Conservation (phyloP, 2,113 vertebrate species). For the Pangasianodon gigas region DNA sequence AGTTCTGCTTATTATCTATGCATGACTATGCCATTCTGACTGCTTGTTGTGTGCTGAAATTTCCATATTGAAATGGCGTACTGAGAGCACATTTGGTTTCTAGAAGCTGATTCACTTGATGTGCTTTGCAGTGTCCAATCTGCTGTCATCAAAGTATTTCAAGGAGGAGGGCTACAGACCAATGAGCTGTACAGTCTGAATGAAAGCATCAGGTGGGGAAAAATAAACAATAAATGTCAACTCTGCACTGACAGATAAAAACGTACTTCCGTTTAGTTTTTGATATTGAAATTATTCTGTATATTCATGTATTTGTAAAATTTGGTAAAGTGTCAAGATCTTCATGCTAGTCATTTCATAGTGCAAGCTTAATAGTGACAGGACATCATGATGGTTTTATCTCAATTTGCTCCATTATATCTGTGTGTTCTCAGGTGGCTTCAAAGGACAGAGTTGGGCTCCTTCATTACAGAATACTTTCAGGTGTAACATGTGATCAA, state of each 20-base stretch:
- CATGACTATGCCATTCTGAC: neutral
- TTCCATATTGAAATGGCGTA: neutral
- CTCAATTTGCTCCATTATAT: neutral
- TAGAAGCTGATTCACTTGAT: slow-evolving; percentile 27
- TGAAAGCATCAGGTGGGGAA: slow-evolving; percentile 88
- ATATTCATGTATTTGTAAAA: neutral
- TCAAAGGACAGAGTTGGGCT: slow-evolving; percentile 91
- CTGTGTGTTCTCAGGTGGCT: slow-evolving; percentile 78
- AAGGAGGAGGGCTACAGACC: slow-evolving; percentile 84
- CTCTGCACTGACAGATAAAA: neutral
- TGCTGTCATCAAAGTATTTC: slow-evolving; percentile 93
- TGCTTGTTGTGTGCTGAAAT: slow-evolving; percentile 5
- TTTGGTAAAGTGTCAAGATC: neutral
- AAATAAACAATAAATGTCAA: neutral
- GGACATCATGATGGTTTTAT: neutral
- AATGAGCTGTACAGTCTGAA: slow-evolving; percentile 91
- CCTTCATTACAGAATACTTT: slow-evolving; percentile 94
- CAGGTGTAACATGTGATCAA: slow-evolving; percentile 75
- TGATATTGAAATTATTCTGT: neutral
- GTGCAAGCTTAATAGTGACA: neutral
- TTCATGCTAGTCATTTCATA: neutral
- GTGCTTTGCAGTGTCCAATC: slow-evolving; percentile 82
- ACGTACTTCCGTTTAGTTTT: neutral
- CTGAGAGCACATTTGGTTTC: slow-evolving; percentile 1
- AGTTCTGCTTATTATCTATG: neutral